Percentiles rank a stretch among this genome's conserved stretches.
phyloP scores from a whole-genome alignment of 2,888 invertebrate genomes.

The Vesta saturnalis region DNA sequence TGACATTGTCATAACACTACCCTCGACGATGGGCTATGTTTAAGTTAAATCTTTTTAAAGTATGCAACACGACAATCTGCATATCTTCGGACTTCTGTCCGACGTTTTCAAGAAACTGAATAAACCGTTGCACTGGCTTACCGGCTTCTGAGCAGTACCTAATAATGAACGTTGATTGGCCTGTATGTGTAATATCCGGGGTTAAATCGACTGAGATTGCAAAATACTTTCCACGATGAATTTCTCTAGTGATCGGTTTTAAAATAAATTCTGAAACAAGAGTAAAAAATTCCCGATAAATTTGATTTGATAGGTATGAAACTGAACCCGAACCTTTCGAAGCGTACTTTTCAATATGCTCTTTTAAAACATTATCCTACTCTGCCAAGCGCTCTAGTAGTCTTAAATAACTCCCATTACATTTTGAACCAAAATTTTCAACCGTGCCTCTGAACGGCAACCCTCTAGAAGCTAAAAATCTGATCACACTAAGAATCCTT shows the following conservation, averaged over 20 bases:
- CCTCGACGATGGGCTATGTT: neutral
- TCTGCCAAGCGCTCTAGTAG: neutral
- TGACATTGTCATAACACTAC: neutral
- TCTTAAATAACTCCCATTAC: too few relatives aligned
- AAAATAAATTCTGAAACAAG: neutral
- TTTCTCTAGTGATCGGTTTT: neutral
- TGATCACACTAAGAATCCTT: neutral
- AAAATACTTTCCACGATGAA: neutral
- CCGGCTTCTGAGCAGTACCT: neutral
- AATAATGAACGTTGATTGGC: neutral
- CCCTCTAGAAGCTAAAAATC: neutral
- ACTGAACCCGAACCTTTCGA: neutral
- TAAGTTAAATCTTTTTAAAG: neutral
- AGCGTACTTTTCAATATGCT: neutral
- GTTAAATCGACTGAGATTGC: neutral
- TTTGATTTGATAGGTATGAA: neutral
- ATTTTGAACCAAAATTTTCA: neutral
- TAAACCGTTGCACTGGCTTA: neutral
- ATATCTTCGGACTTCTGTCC: neutral
- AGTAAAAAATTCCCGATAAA: neutral
- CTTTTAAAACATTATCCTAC: neutral
- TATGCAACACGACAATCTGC: neutral
- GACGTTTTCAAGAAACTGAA: neutral
- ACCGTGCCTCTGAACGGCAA: neutral
- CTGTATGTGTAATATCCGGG: neutral